Evolutionary conservation across 2,797 vertebrate species (phyloP), one percentile per base, ranked within the genome.

Genomic region (Bucorvus abyssinicus): DNA sequence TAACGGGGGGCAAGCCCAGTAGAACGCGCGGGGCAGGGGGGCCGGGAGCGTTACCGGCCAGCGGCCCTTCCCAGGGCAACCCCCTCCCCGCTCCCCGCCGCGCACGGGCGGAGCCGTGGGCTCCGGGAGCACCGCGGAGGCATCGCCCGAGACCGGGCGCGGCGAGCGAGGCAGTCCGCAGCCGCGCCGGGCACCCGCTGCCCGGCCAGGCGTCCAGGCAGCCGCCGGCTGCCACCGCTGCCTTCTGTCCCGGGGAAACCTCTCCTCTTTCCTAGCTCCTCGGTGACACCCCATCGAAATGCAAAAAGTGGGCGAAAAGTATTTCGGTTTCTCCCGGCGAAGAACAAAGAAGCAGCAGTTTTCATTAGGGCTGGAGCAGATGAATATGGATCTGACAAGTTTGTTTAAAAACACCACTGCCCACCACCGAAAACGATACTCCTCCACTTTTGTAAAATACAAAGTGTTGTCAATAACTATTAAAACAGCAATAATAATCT

Each of bases 391-490:
- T 55, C 67, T 77, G 89, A 77, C 71, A 95, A 93, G 65, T 91
- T 90, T 87, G 84, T 91, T 78, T 93, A n/a, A 55, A 76, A 89
- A 49, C 21, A 38, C 60, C 61, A 10, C 64, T 64, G 60, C 74
- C 59, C 83, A 5, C 78, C 17, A 10, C 68, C n/a, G 73, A 84
- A 82, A 92, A 77, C 81, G 93, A 74, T 86, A 59, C 61, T 38
- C 59, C 57, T 34, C 59, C 42, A 4, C 59, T 81, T 89, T 27
- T 63, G 74, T 78, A 52, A 73, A 68, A 87, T 8, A 83, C 82
- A 59, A 77, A 90, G 61, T 23, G 50, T 36, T 91, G 87, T 85
- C 86, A 90, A 61, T 88, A 90, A 89, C 70, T 60, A 67, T 84
- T 79, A 47, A 21, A 73, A 63, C 61, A 21, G 75, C 23, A 69